Evolutionary conservation across 2,888 invertebrate species (phyloP).

Genomic region (Caenorhabditis sp.): DNA sequence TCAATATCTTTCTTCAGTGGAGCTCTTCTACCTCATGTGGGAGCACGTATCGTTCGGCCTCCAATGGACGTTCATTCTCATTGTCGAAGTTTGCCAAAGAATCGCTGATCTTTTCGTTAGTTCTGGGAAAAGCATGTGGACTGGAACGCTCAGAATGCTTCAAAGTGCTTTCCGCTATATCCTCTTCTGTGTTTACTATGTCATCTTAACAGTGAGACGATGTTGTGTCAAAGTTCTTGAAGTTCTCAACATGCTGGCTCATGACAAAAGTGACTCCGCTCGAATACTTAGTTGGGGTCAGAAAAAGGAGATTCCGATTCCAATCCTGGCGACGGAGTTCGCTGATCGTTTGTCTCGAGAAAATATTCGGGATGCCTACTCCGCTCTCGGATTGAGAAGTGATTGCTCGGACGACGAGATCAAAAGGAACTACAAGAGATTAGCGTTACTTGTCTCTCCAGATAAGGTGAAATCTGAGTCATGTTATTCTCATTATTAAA

Average conservation of each 20-base stretch:
- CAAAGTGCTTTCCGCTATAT: constrained; percentile 5
- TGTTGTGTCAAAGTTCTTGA: constrained; percentile 7
- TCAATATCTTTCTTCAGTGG: constrained; percentile 12
- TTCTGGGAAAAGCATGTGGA: constrained; percentile 27
- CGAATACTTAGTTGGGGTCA: constrained; percentile 46
- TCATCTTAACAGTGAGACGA: neutral
- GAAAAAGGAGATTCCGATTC: constrained; percentile 46
- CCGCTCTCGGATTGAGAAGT: constrained; percentile 92
- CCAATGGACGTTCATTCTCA: constrained; percentile 69
- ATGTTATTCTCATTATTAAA: neutral
- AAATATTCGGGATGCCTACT: constrained; percentile 91
- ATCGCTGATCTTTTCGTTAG: constrained; percentile 54
- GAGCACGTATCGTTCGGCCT: constrained; percentile 24
- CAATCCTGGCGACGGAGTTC: constrained; percentile 89
- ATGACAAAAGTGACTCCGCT: constrained; percentile 24
- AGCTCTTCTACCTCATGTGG: constrained; percentile 2
- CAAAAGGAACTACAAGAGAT: constrained; percentile 94
- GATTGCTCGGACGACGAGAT: constrained; percentile 95
- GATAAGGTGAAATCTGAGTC: constrained; percentile 87
- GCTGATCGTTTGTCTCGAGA: constrained; percentile 94
- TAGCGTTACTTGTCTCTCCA: constrained; percentile 95
- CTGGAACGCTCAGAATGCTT: constrained; percentile 21
- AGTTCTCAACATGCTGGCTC: constrained; percentile 23
- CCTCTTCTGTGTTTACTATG: neutral
- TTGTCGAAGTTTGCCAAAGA: constrained; percentile 69